Evolutionary conservation across 2,113 vertebrate genomes (phyloP).

Genomic region (Mirounga angustirostris): DNA sequence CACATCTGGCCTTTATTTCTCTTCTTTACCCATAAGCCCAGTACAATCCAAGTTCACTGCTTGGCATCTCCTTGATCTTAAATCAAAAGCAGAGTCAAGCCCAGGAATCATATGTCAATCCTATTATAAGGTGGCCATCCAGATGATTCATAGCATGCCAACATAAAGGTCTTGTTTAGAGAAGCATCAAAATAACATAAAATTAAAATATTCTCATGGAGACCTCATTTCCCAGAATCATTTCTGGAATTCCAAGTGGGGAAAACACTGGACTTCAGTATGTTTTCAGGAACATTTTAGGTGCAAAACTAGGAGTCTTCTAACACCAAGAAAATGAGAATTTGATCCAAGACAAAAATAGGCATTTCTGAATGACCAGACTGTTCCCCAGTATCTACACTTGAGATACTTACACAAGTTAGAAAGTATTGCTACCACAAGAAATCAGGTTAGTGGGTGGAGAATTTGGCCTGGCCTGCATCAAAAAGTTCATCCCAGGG

Average conservation of each 20-base stretch:
- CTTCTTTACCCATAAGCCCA: not conserved
- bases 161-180: not conserved
- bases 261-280: not conserved
- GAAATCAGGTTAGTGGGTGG: not conserved
- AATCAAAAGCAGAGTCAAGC: not conserved
- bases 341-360: constrained; percentile 14
- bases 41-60: not conserved
- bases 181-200: not conserved
- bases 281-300: constrained; percentile 21
- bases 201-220: constrained; percentile 29
- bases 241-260: not conserved
- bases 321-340: not conserved
- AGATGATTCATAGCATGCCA: not conserved
- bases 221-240: not conserved
- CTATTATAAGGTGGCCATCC: not conserved
- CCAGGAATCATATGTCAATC: not conserved
- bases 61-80: constrained; percentile 3
- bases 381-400: not conserved
- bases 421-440: not conserved
- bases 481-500: not conserved
- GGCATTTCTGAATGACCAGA: not conserved
- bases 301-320: not conserved
- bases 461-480: not conserved
- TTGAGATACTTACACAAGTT: not conserved
- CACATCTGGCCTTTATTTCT: not conserved